Conservation (phyloP, 2,888 invertebrate species). For the Cheilosia scutellata region DNA sequence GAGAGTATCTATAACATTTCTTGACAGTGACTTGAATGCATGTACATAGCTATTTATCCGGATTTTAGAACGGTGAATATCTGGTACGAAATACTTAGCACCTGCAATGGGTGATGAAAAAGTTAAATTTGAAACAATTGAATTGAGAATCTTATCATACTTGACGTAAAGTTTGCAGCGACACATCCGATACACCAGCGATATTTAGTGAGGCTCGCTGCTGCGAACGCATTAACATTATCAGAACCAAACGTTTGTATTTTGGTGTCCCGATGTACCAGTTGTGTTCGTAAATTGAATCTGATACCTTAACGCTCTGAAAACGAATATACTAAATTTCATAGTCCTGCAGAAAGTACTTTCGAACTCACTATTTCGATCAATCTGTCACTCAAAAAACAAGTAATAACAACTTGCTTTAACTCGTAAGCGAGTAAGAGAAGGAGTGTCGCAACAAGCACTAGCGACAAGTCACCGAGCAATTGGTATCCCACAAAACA, state of each 20-base stretch:
- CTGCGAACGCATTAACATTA: slow-evolving; percentile 63
- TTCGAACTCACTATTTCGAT: slow-evolving; percentile 63
- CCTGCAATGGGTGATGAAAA: slow-evolving; percentile 38
- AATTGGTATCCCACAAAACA: slow-evolving; percentile 73
- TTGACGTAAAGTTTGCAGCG: slow-evolving; percentile 66
- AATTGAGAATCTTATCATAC: slow-evolving; percentile 21
- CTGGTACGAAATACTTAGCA: slow-evolving; percentile 73
- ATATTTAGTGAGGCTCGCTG: slow-evolving; percentile 60
- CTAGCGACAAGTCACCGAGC: slow-evolving; percentile 60
- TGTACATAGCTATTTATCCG: too few species aligned
- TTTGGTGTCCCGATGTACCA: slow-evolving; percentile 71
- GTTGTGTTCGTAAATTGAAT: slow-evolving; percentile 73
- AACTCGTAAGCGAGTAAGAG: slow-evolving; percentile 71
- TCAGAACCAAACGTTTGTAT: slow-evolving; percentile 63
- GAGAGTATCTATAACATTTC: too few species aligned
- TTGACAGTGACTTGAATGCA: too few species aligned
- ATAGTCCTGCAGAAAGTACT: neutral
- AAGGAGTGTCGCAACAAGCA: slow-evolving; percentile 36
- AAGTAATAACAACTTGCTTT: slow-evolving; percentile 76
- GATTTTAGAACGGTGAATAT: slow-evolving; percentile 74
- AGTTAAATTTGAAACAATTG: neutral
- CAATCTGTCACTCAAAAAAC: slow-evolving; percentile 75
- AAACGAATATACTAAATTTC: neutral
- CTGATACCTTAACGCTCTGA: slow-evolving; percentile 61
- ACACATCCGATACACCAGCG: slow-evolving; percentile 66